These are phyloP conservation scores for Aphidoletes aphidimyza DNA, from an alignment of 2,888 invertebrate genomes.

Conservation along the genomic window DNA sequence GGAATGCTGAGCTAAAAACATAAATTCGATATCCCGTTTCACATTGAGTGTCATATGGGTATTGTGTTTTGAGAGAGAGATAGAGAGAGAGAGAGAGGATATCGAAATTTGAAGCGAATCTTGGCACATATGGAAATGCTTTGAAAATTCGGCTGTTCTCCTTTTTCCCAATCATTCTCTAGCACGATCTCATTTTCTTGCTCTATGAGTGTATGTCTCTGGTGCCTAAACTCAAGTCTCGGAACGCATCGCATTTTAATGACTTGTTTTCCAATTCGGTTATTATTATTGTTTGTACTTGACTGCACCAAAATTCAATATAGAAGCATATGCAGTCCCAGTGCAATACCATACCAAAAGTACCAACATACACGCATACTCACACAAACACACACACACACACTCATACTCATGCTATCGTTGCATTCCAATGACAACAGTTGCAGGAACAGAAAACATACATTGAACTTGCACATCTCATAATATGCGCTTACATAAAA, in stretches of 20 bases:
- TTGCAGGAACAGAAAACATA: neutral
- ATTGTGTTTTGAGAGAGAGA: neutral
- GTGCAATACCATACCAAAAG: neutral
- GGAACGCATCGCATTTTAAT: conserved; percentile 48
- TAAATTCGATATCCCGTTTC: no score
- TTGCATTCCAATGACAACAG: no score
- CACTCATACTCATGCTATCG: neutral
- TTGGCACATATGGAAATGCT: neutral
- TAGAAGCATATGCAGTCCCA: neutral
- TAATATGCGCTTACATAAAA: neutral
- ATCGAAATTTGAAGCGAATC: neutral
- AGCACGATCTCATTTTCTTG: no score
- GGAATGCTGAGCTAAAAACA: no score
- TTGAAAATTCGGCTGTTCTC: neutral
- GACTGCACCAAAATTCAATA: conserved; percentile 43
- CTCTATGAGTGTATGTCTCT: no score
- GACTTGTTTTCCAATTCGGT: conserved; percentile 42
- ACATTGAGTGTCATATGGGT: neutral
- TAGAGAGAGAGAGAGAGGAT: neutral
- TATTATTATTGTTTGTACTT: conserved; percentile 41
- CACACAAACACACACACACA: neutral
- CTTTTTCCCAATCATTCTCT: neutral
- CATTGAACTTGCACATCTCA: neutral
- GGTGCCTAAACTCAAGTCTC: conserved; percentile 28
- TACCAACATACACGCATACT: neutral